Base-by-base conservation (phyloP, 1,140 invertebrate species). In the Drosophila sp. region DNA sequence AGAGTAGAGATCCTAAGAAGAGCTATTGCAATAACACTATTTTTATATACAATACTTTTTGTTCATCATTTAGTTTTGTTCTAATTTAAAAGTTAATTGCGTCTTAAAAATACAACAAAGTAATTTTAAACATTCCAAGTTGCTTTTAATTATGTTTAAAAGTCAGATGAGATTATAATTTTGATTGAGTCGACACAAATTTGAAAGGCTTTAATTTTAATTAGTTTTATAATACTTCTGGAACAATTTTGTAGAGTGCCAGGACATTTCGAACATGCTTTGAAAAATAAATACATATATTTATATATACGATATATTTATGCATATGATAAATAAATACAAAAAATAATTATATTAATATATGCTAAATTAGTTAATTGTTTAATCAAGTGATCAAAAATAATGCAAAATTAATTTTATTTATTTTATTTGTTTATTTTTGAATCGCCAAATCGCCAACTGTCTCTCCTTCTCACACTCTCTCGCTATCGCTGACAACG, bases 211-310 rank as follows among this genome's bases (percentile, higher is more conserved):
- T 64, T 82, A 36, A 41, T 67, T 67, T 41, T 29, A 75, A 36
- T 77, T 63, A 76, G 73, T 64, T 87, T 80, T 74, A 83, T 54
- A 59, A 74, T 41, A 32, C 16, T 79, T 86, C 69, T 89, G 76
- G 82, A 89, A 81, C 66, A 67, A 58, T 66, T 70, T 78, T 74
- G 56, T 79, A 87, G 82, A 86, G 90, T 91, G 90, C 90, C 90
- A 91, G 90, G 90, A 91, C 90, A 91, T 91, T 89, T 81, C 78
- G 53, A 90, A 56, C 67, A 76, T 76, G 45, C 48, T 76, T 62
- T 59, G 48, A 51, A 61, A 78, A 69, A 64, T 38, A 61, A 41
- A 64, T 65, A 58, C 41, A 69, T 76, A 77, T 62, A 76, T 72
- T 41, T 70, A 66, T 56, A 32, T 40, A 54, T 56, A 2, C 41